Conservation (phyloP, 2,797 vertebrate species). For the Alauda arvensis region DNA sequence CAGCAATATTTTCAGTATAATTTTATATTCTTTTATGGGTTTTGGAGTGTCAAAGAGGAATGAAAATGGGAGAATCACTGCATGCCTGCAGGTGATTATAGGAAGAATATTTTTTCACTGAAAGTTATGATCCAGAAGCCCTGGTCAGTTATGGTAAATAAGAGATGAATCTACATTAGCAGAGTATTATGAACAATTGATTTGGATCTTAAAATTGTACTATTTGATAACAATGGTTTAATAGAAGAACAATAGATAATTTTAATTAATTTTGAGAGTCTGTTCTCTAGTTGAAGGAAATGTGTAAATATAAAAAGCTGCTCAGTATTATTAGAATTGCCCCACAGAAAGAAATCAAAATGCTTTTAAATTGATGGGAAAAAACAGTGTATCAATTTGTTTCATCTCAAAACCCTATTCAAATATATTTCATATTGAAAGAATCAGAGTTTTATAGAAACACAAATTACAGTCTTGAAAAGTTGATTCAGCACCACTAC, state of each 20-base stretch:
- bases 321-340: not conserved
- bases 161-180: not conserved
- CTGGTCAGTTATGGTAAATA: not conserved
- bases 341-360: not conserved
- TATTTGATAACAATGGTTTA: not conserved
- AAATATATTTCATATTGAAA: conserved; percentile 20
- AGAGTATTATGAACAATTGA: not conserved
- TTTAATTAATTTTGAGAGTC: not conserved
- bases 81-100: not conserved
- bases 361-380: not conserved
- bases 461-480: conserved; percentile 7
- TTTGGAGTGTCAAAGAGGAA: not conserved
- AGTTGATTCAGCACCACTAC: conserved; percentile 22
- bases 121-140: not conserved
- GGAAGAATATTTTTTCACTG: not conserved
- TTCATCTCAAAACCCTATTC: conserved; percentile 8
- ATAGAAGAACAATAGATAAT: not conserved
- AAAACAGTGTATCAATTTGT: conserved; percentile 20
- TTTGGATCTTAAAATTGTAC: not conserved
- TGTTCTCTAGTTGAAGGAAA: not conserved
- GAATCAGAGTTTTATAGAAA: conserved; percentile 17
- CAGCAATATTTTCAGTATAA: not conserved
- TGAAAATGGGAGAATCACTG: not conserved
- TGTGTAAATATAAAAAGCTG: not conserved
- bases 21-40: not conserved